Conservation (phyloP, 2,888 invertebrate genomes). For the Zonitis immaculata region DNA sequence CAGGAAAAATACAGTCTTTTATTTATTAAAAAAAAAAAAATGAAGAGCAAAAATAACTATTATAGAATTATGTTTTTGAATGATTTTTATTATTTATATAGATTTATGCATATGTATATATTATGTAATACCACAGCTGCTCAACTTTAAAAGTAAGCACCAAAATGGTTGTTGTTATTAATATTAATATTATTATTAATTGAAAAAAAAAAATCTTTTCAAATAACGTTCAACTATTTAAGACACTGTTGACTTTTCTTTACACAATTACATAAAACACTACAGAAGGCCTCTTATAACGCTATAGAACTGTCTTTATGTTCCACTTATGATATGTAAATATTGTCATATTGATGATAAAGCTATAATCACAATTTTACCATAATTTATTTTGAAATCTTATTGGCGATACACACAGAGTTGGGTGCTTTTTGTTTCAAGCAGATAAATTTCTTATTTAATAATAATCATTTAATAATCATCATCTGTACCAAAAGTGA, state of each 20-base stretch:
- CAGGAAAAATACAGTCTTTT: neutral
- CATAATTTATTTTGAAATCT: slow-evolving; percentile 20
- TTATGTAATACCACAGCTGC: slow-evolving; percentile 45
- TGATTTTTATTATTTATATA: slow-evolving; percentile 14
- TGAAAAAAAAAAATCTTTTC: slow-evolving; percentile 31
- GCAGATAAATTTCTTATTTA: slow-evolving; percentile 9
- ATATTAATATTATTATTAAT: too few relatives aligned
- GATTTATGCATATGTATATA: slow-evolving; percentile 12
- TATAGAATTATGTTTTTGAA: neutral
- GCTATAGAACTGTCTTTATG: slow-evolving; percentile 36
- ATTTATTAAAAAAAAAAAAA: neutral
- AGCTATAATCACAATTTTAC: slow-evolving; percentile 40
- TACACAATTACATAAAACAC: slow-evolving; percentile 37
- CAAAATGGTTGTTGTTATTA: slow-evolving; percentile 40
- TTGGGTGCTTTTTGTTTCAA: slow-evolving; percentile 9
- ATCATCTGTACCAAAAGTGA: slow-evolving; percentile 10
- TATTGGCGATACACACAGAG: slow-evolving; percentile 10
- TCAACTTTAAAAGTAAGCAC: slow-evolving; percentile 44
- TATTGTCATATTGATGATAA: slow-evolving; percentile 45
- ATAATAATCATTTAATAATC: slow-evolving; percentile 9
- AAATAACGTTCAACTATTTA: slow-evolving; percentile 18
- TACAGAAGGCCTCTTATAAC: slow-evolving; percentile 46
- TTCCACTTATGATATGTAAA: slow-evolving; percentile 46
- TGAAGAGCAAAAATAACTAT: neutral
- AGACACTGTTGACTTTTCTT: slow-evolving; percentile 39